phyloP scores from a whole-genome alignment of 2,797 vertebrate species.

The Ctenopoma kingsleyae region DNA sequence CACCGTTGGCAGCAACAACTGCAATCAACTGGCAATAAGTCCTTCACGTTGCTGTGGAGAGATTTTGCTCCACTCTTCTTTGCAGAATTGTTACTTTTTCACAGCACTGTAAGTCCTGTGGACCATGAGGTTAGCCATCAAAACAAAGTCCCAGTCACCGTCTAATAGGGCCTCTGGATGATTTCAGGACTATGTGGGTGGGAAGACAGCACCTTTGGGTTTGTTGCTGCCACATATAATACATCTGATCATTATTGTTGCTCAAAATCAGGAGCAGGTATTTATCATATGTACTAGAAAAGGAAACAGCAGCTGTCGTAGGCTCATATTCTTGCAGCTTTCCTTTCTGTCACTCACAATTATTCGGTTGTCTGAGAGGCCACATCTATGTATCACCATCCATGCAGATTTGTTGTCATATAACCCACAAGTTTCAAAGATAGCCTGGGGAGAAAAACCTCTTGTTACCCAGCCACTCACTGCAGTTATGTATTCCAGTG shows the following conservation, averaged over 20 bases:
- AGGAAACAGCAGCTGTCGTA: constrained; percentile 8
- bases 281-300: constrained; percentile 29
- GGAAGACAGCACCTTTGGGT: constrained; percentile 65
- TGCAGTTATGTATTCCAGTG: constrained; percentile 61
- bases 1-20: no score
- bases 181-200: constrained; percentile 53
- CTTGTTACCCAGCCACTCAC: constrained; percentile 34
- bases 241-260: constrained; percentile 63
- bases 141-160: constrained; percentile 68
- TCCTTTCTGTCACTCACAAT: constrained; percentile 13
- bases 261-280: constrained; percentile 36
- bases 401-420: constrained; percentile 7
- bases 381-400: constrained; percentile 24
- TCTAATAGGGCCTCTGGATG: constrained; percentile 68
- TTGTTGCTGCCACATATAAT: constrained; percentile 62
- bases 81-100: constrained; percentile 41
- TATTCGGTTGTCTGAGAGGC: constrained; percentile 22
- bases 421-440: constrained; percentile 25
- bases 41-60: no score
- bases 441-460: constrained; percentile 25
- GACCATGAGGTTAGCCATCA: constrained; percentile 70
- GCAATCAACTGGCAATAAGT: no score
- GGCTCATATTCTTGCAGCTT: constrained; percentile 4
- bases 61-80: no score
- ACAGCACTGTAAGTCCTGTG: constrained; percentile 42